phyloP scores from a whole-genome alignment of 2,113 vertebrate species.

The Ictalurus furcatus region DNA sequence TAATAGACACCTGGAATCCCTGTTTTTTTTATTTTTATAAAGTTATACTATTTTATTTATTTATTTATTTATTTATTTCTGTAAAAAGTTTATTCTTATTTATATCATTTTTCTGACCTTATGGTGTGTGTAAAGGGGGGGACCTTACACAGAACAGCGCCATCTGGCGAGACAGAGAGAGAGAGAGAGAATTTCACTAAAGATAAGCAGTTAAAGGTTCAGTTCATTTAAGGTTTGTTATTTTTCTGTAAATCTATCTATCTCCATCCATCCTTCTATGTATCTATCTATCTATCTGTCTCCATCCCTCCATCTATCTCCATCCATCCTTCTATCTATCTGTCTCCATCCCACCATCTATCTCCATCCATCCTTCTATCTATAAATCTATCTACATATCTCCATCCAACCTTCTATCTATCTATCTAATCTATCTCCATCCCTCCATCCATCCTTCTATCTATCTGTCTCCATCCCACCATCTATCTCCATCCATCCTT shows the following conservation, averaged over 20 bases:
- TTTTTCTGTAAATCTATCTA: too few species aligned
- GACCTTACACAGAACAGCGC: neutral
- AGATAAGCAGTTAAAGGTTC: too few species aligned
- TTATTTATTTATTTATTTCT: neutral
- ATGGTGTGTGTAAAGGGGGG: neutral
- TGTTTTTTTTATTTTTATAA: neutral
- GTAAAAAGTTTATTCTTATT: neutral
- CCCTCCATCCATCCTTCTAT: neutral
- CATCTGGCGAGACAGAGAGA: slow-evolving; percentile 1
- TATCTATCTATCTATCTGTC: neutral
- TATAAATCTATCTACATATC: neutral
- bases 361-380: neutral
- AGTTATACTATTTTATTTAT: neutral
- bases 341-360: neutral
- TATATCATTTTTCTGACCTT: neutral
- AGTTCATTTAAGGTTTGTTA: too few species aligned
- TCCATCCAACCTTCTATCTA: neutral
- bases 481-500: neutral
- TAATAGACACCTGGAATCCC: neutral
- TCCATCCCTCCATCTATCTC: neutral
- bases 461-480: neutral
- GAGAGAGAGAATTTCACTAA: too few species aligned
- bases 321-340: neutral
- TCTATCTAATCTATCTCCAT: neutral
- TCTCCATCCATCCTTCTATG: neutral